phyloP scores from a whole-genome alignment of 2,797 vertebrate species.

The Sarcophilus harrisii region DNA sequence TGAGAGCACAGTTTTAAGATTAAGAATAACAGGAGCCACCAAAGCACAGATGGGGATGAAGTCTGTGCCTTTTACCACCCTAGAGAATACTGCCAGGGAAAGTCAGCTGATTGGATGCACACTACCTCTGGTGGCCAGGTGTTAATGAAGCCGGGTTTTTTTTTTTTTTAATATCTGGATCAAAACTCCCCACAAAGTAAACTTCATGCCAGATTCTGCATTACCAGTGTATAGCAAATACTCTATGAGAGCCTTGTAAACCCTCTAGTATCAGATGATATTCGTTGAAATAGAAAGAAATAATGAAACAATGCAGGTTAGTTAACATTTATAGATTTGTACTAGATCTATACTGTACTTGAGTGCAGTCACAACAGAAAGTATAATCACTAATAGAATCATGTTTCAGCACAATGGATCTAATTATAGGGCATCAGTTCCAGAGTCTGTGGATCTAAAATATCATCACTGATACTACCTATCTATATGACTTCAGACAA shows the following conservation, averaged over 20 bases:
- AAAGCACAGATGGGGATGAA: not conserved
- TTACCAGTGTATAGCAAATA: not conserved
- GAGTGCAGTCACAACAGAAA: conserved; percentile 31
- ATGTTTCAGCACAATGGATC: not conserved
- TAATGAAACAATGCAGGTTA: conserved; percentile 18
- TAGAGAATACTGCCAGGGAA: not conserved
- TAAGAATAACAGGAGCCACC: not conserved
- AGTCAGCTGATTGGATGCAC: not conserved
- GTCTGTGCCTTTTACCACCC: not conserved
- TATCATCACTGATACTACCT: not conserved
- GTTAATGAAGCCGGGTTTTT: not conserved
- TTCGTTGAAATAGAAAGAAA: conserved; percentile 13
- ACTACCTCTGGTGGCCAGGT: not conserved
- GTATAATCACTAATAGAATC: no score
- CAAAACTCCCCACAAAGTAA: not conserved
- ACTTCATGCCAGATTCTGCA: not conserved
- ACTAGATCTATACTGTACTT: no score
- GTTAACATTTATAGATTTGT: conserved; percentile 11
- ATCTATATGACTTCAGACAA: not conserved
- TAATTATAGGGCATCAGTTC: not conserved
- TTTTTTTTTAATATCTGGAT: not conserved
- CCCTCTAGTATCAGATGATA: not conserved
- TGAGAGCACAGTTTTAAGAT: not conserved
- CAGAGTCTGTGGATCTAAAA: not conserved
- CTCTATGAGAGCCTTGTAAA: conserved; percentile 20